Percentiles rank a stretch among this genome's conserved stretches.
Evolutionary conservation across 2,113 vertebrate genomes (phyloP).

Genomic region (Bufo gargarizans): DNA sequence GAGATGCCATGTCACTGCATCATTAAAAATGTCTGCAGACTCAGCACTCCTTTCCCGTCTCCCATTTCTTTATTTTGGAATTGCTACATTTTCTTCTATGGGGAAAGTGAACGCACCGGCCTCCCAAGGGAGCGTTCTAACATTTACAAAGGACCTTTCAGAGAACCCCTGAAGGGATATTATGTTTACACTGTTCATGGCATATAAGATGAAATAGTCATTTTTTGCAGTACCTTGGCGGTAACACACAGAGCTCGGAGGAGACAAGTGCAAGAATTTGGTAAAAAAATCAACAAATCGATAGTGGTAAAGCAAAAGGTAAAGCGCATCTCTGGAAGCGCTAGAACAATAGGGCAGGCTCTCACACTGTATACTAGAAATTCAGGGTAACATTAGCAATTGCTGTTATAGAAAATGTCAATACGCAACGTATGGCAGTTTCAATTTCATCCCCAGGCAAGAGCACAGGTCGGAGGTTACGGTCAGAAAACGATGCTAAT

Average conservation of each 20-base stretch:
- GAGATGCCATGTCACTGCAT: not conserved
- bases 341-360: slow-evolving; percentile 30
- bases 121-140: not conserved
- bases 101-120: not conserved
- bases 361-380: not conserved
- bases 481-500: not conserved
- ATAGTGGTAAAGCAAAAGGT: not conserved
- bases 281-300: slow-evolving; percentile 30
- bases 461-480: not conserved
- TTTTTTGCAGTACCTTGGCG: not conserved
- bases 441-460: not conserved
- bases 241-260: not conserved
- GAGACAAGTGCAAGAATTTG: not conserved
- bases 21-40: slow-evolving; percentile 9
- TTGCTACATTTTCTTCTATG: slow-evolving; percentile 3
- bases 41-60: not conserved
- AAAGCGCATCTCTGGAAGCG: not conserved
- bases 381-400: slow-evolving; percentile 1
- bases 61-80: not conserved
- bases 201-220: slow-evolving; percentile 27
- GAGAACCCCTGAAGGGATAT: slow-evolving; percentile 21
- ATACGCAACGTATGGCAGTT: not conserved
- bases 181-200: slow-evolving; percentile 9
- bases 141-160: not conserved
- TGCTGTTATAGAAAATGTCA: slow-evolving; percentile 29